phyloP scores from a whole-genome alignment of 2,888 invertebrate genomes.

The Alentia gelatinosa region DNA sequence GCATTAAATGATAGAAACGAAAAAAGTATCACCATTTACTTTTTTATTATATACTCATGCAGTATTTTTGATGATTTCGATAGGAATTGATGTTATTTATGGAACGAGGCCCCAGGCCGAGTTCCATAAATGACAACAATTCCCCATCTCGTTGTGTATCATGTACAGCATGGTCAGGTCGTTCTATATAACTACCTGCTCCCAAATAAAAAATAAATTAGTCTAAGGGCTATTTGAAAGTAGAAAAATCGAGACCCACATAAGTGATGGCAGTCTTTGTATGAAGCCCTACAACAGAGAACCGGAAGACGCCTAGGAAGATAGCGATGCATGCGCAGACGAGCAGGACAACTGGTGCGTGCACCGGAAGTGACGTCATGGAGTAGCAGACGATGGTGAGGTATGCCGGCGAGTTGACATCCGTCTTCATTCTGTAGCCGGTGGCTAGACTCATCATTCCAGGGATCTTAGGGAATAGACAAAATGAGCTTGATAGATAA shows the following conservation, averaged over 20 bases:
- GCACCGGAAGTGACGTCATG: not conserved
- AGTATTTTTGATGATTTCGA: too few relatives aligned
- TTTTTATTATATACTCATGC: too few relatives aligned
- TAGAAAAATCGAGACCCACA: not conserved
- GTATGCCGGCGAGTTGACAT: not conserved
- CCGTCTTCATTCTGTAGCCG: not conserved
- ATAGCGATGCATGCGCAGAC: not conserved
- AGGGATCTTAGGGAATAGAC: not conserved
- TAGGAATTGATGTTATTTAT: too few relatives aligned
- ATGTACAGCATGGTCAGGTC: too few relatives aligned
- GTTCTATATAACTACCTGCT: too few relatives aligned
- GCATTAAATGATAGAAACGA: too few relatives aligned
- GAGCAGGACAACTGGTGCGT: not conserved
- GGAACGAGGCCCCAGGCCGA: too few relatives aligned
- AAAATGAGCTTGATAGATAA: too few relatives aligned
- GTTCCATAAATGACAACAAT: too few relatives aligned
- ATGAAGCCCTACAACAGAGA: not conserved
- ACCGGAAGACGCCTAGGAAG: conserved; percentile 34
- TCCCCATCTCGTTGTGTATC: too few relatives aligned
- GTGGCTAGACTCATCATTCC: conserved; percentile 34
- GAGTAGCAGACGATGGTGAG: not conserved
- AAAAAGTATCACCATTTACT: too few relatives aligned
- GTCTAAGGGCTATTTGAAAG: not conserved
- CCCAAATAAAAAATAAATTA: not conserved
- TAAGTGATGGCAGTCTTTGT: not conserved